Conservation (phyloP, 2,797 vertebrate species). For the Gouania willdenowi region DNA sequence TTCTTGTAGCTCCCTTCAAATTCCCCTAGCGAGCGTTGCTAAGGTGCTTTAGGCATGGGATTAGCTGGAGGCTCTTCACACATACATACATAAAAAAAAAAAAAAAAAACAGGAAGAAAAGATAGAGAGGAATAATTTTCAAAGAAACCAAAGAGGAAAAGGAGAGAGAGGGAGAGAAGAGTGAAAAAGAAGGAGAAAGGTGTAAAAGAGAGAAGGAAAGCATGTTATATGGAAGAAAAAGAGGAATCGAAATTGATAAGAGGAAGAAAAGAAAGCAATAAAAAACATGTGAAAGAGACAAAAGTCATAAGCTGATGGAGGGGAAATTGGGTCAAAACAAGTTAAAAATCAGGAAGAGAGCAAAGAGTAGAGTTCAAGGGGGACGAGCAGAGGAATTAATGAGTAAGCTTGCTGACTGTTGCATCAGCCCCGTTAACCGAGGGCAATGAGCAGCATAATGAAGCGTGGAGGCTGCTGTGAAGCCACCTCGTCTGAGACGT, state of each 20-base stretch:
- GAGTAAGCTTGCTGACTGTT: constrained; percentile 55
- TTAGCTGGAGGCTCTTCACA: constrained; percentile 71
- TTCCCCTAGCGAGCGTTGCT: constrained; percentile 74
- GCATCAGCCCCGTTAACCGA: constrained; percentile 57
- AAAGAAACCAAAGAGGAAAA: constrained; percentile 47
- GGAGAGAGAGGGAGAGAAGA: constrained; percentile 15
- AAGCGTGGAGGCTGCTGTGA: constrained; percentile 45
- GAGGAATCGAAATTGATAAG: neutral
- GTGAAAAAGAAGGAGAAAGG: constrained; percentile 14
- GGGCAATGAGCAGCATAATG: constrained; percentile 60
- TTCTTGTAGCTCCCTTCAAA: constrained; percentile 57
- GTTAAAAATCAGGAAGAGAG: neutral
- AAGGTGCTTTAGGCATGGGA: constrained; percentile 76
- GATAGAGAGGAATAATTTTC: too few relatives aligned
- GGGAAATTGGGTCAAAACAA: neutral
- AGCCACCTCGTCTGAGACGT: constrained; percentile 50
- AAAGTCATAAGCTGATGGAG: neutral
- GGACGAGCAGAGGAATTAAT: constrained; percentile 14
- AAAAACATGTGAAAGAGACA: neutral
- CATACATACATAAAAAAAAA: constrained; percentile 59
- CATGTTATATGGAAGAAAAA: neutral
- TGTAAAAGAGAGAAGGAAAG: constrained; percentile 7
- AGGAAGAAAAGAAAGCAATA: neutral
- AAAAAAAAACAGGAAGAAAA: constrained; percentile 28
- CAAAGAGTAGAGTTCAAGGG: neutral